These are phyloP conservation scores for Cerceris rybyensis DNA, from an alignment of 2,888 invertebrate species.

Conservation along the genomic window DNA sequence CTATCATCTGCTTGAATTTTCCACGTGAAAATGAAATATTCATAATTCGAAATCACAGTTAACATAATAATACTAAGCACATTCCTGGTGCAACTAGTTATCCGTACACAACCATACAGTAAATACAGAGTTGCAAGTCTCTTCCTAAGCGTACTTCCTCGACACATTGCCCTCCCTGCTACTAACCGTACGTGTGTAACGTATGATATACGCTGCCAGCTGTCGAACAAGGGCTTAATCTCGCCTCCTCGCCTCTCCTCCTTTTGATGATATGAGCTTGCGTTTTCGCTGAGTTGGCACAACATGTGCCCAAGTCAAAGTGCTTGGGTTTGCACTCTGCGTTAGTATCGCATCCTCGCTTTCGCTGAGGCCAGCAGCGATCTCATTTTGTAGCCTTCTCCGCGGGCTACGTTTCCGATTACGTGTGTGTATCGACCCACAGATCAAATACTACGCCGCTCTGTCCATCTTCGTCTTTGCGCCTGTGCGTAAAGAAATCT, in stretches of 20 bases:
- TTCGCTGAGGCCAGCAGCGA: slow-evolving; percentile 79
- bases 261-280: slow-evolving; percentile 75
- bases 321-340: slow-evolving; percentile 79
- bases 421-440: slow-evolving; percentile 57
- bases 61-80: neutral
- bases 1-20: neutral
- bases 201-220: slow-evolving; percentile 68
- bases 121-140: slow-evolving; percentile 31
- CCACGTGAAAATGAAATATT: slow-evolving; percentile 9
- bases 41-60: slow-evolving; percentile 2
- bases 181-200: slow-evolving; percentile 51
- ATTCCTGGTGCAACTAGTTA: slow-evolving; percentile 26
- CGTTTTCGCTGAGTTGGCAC: slow-evolving; percentile 81
- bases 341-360: slow-evolving; percentile 77
- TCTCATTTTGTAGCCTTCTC: slow-evolving; percentile 77
- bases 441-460: slow-evolving; percentile 40
- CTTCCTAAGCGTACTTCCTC: slow-evolving; percentile 40
- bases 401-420: slow-evolving; percentile 67
- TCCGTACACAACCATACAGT: slow-evolving; percentile 22
- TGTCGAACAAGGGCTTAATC: slow-evolving; percentile 75
- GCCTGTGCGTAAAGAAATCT: neutral
- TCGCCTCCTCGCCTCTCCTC: slow-evolving; percentile 59
- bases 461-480: slow-evolving; percentile 6
- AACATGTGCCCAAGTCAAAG: slow-evolving; percentile 80
- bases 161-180: slow-evolving; percentile 32